Base-by-base conservation (phyloP, 2,797 vertebrate species). In the Anas acuta region DNA sequence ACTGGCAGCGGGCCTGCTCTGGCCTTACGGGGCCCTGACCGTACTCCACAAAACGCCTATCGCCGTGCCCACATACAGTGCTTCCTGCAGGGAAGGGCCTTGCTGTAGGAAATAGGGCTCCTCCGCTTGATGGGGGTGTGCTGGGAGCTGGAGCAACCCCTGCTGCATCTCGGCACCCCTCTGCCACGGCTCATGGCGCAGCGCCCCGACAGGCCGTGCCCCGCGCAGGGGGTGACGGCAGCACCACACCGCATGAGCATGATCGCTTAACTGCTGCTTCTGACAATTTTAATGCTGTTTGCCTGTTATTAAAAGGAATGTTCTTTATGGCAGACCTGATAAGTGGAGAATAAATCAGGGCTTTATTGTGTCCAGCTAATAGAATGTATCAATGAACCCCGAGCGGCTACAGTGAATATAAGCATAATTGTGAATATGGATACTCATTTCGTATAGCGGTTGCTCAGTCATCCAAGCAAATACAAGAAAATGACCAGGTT, bases 131-230 rank as follows among this genome's bases (percentile, higher is more conserved):
- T 19, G 1, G 1, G 3, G 32, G 0, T 1, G 39, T 13, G 41
- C 60, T 6, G 33, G 0, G 54, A 2, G 8, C 3, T 18, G 0
- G 12, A 22, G 43, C 1, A 5, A 7, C 8, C 49, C 51, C 45
- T 1, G 16, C 11, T 7, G 7, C 60, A 5, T 7, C 35, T 3
- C 33, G 6, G 18, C 30, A 14, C 39, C 41, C 61, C 32, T 37
- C 21, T 32, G 5, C 33, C 1, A 0, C 0, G 30, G 45, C 66
- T 21, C 0, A 0, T 8, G 5, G 5, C 2, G 75, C 8, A 5
- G 3, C 0, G 1, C 6, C 32, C 7, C 30, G 66, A 7, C 10
- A 1, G 7, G 3, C 1, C 0, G 4, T 25, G 41, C 25, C 53
- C 53, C 10, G 45, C 73, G 5, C 43, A 1, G 9, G 0, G 18